Base-by-base conservation (phyloP, 2,113 vertebrate species). In the Dicentrarchus labrax region DNA sequence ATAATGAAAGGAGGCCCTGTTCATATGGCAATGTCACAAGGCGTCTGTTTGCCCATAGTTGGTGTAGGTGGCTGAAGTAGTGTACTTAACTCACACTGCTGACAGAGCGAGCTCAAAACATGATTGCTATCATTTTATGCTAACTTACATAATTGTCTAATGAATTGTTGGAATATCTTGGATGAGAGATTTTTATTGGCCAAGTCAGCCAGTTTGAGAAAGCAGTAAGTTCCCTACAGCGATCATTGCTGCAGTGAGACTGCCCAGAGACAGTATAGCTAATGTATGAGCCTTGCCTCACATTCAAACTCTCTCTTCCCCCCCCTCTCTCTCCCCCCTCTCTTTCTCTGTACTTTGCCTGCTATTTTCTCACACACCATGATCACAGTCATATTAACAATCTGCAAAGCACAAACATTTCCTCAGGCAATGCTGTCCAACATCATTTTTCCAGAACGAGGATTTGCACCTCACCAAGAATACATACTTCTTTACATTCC, bases 401-500 rank as follows among this genome's bases (percentile, higher is more conserved):
- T 78, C 75, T 78, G 67, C 85, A 91, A 81, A 93, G 64, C 85
- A 84, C 73, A 84, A 82, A 79, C 80, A 84, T 36, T 67, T 86
- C 62, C 68, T 84, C 38, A 81, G 38, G 86, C 78, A 85, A 54
- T 12, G 47, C 84, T 68, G 75, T 53, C 66, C 77, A 82, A 78
- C 69, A 83, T 79, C 5, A 75, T 78, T 80, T 22, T 81, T 8
- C 71, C 84, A 88, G 84, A 85, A 64, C 88, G 96, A 95, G 87
- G 96, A 94, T 94, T 87, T 59, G 70, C 90, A 94, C 98, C 97
- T 96, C 93, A 92, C 97, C 97, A 96, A 97, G 97, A 99, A 99
- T 99, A 99, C 98, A 99, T 99, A 99, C 98, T 99, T 99, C 98
- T 99, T 99, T 99, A 99, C 98, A 99, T 99, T 99, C 98, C 98